Evolutionary conservation across 2,113 vertebrate genomes (phyloP), one percentile per base, ranked within the genome.

Genomic region (Vombatus ursinus): DNA sequence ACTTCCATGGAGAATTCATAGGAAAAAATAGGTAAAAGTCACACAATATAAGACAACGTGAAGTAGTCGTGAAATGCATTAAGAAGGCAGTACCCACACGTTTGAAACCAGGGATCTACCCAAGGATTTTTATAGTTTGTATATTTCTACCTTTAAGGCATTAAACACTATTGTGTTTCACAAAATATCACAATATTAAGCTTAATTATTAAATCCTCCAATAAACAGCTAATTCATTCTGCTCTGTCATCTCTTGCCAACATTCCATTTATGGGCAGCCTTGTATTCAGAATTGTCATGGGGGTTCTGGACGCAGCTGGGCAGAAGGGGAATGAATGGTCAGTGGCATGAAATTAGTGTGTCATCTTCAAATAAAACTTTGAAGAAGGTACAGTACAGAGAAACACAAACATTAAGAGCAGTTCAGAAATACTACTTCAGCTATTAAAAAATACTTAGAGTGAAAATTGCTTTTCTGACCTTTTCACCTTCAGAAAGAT

Each of bases 401-500:
- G 89, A 0, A 94, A 90, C 19, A 68, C 77, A 93, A 92, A 90
- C 61, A 94, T 52, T 54, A 31, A 52, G 96, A 95, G 96, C 93
- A 97, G 95, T 97, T 14, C 61, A 22, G 68, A 84, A 0, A 26
- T 91, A n/a, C 91, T 91, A n/a, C 93, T 96, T 50, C 48, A 94
- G 90, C 14, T 51, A 91, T 96, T 95, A 96, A 97, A 96, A 31
- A 0, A 96, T 95, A 53, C 52, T 25, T 51, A 91, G 92, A 95
- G 91, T 52, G 97, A 96, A 95, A 96, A 94, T 92, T 97, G 92
- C 89, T 97, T 96, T 97, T 92, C 92, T 97, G 98, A 96, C 97
- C 98, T 97, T 98, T 98, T 97, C 97, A 97, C 98, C 97, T 97
- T 91, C 61, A 97, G 95, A 94, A 97, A 98, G 97, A 98, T 98